Evolutionary conservation across 2,888 invertebrate genomes (phyloP).

Genomic region (Meloe dianella): DNA sequence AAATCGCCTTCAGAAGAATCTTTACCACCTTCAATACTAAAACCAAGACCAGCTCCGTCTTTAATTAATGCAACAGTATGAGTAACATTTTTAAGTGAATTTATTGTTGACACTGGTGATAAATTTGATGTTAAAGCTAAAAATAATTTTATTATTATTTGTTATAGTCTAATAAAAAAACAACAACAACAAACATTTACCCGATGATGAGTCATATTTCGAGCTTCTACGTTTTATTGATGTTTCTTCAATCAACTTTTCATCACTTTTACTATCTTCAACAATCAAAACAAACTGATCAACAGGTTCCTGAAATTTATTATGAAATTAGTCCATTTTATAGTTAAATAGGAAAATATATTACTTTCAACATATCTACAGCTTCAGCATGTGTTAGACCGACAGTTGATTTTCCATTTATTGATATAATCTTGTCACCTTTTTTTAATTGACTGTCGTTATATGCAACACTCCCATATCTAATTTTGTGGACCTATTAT

Average conservation of each 20-base stretch:
- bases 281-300: constrained; percentile 80
- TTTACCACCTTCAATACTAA: constrained; percentile 92
- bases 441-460: constrained; percentile 84
- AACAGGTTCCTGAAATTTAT: constrained; percentile 70
- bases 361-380: constrained; percentile 85
- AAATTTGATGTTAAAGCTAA: background rate
- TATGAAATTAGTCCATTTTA: background rate
- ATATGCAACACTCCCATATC: constrained; percentile 85
- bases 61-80: constrained; percentile 64
- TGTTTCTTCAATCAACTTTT: constrained; percentile 8
- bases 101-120: constrained; percentile 40
- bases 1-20: constrained; percentile 89
- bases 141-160: background rate
- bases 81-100: constrained; percentile 44
- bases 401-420: constrained; percentile 83
- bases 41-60: constrained; percentile 89
- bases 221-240: constrained; percentile 17
- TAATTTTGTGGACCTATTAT: constrained; percentile 81
- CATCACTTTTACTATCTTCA: constrained; percentile 33
- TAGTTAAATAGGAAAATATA: constrained; percentile 23
- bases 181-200: background rate
- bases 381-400: constrained; percentile 88
- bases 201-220: background rate
- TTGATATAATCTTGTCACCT: constrained; percentile 84
- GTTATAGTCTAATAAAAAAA: background rate